Conservation (phyloP, 2,888 invertebrate species). For the Oithona nana region DNA sequence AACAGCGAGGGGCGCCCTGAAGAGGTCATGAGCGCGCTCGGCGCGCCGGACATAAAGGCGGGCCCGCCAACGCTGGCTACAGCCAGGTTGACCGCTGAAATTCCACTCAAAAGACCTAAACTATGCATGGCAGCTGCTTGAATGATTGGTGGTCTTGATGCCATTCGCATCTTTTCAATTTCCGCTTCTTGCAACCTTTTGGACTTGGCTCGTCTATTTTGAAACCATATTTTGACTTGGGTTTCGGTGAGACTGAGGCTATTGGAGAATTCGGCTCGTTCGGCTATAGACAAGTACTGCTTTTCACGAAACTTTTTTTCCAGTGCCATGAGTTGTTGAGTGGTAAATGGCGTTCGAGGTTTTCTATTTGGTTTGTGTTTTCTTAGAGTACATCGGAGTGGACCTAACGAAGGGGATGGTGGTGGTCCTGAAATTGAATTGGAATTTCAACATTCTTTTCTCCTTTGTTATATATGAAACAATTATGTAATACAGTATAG, state of each 20-base stretch:
- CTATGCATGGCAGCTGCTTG: not conserved
- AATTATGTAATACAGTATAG: too few species aligned
- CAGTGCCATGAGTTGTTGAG: constrained; percentile 69
- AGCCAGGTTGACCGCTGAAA: not conserved
- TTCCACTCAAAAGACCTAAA: not conserved
- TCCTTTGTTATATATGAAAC: too few species aligned
- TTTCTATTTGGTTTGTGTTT: constrained; percentile 91
- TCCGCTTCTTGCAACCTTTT: constrained; percentile 91
- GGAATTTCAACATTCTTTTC: too few species aligned
- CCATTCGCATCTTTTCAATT: constrained; percentile 70
- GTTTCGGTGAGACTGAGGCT: constrained; percentile 77
- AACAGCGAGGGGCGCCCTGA: too few species aligned
- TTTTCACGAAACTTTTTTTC: constrained; percentile 87
- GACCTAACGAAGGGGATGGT: not conserved
- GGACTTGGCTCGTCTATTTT: constrained; percentile 81
- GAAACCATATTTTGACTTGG: constrained; percentile 80
- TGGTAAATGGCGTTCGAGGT: constrained; percentile 86
- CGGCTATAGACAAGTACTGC: constrained; percentile 83
- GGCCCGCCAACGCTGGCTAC: too few species aligned
- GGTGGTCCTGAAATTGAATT: not conserved
- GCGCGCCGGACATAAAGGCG: too few species aligned
- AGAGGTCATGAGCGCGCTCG: too few species aligned
- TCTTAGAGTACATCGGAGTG: constrained; percentile 34
- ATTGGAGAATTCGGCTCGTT: constrained; percentile 79
- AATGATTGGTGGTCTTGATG: constrained; percentile 42